A percentile compares a stretch with the other conserved stretches of the same genome.
phyloP scores from a whole-genome alignment of 2,797 vertebrate species.

The Siniperca obscura region DNA sequence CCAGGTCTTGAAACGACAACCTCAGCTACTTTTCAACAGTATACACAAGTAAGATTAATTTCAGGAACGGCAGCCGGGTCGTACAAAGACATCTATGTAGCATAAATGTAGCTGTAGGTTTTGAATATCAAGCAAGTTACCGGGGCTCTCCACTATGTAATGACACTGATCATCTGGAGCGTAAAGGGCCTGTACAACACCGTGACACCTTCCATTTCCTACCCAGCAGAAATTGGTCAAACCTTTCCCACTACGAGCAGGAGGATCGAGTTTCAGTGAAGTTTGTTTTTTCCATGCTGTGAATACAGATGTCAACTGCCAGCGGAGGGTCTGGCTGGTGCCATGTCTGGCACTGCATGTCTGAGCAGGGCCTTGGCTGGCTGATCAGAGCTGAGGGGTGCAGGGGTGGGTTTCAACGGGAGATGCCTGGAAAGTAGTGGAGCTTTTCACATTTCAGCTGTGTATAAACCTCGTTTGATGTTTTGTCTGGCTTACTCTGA shows the following conservation, averaged over 20 bases:
- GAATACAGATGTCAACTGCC: constrained; percentile 79
- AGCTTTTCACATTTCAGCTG: constrained; percentile 66
- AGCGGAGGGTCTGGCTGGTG: constrained; percentile 65
- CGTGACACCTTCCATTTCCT: constrained; percentile 44
- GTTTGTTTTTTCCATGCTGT: constrained; percentile 70
- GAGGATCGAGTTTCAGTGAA: constrained; percentile 66
- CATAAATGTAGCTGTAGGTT: constrained; percentile 13
- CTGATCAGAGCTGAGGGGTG: constrained; percentile 68
- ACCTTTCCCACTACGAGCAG: constrained; percentile 49
- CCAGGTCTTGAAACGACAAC: constrained; percentile 22
- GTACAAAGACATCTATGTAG: constrained; percentile 14
- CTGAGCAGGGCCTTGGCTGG: constrained; percentile 73
- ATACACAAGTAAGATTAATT: constrained; percentile 27
- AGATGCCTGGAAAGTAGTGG: constrained; percentile 67
- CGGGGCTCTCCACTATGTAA: constrained; percentile 14
- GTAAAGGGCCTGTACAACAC: constrained; percentile 13
- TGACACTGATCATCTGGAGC: constrained; percentile 38
- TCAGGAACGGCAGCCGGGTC: constrained; percentile 13
- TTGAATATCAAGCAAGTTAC: constrained; percentile 29
- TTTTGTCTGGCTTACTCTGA: constrained; percentile 62
- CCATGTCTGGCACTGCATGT: constrained; percentile 74
- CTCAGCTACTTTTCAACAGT: constrained; percentile 32
- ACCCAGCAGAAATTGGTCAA: constrained; percentile 65
- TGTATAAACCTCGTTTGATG: constrained; percentile 66
- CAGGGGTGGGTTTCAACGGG: constrained; percentile 47